Conservation (phyloP, 2,888 invertebrate genomes). For the Hemicrepidius hirtus region DNA sequence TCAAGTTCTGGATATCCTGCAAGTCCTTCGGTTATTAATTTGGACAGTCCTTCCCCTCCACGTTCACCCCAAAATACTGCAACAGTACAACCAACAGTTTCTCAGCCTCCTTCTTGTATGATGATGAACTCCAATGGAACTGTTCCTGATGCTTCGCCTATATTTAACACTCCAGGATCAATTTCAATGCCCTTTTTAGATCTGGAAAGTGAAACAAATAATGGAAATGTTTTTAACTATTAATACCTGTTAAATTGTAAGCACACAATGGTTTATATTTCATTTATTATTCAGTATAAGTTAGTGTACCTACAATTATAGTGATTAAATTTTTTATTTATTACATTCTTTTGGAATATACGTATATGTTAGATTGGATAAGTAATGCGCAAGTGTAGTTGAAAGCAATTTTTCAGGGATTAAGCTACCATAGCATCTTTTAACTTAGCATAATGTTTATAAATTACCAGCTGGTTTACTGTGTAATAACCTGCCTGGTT, state of each 20-base stretch:
- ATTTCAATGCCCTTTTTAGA: slow-evolving; percentile 66
- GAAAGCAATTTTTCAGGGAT: no score
- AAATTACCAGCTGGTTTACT: no score
- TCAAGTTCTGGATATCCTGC: slow-evolving; percentile 78
- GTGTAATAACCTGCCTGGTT: no score
- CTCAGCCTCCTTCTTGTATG: slow-evolving; percentile 63
- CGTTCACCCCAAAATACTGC: slow-evolving; percentile 62
- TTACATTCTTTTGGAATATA: background rate
- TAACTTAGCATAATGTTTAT: no score
- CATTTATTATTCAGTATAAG: background rate
- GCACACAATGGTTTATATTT: background rate
- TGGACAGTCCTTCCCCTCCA: slow-evolving; percentile 80
- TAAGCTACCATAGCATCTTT: no score
- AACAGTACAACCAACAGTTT: slow-evolving; percentile 27
- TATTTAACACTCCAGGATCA: slow-evolving; percentile 53
- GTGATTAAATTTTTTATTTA: slow-evolving; percentile 7
- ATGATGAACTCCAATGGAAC: slow-evolving; percentile 57
- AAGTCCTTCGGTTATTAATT: slow-evolving; percentile 77
- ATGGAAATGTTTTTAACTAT: slow-evolving; percentile 34
- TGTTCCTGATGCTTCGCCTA: slow-evolving; percentile 51
- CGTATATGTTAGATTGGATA: background rate
- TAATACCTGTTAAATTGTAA: background rate
- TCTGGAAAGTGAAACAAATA: slow-evolving; percentile 66
- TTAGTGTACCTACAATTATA: background rate
- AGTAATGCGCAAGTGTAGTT: no score